Conservation (phyloP, 2,888 invertebrate genomes). For the Artemia sp. region DNA sequence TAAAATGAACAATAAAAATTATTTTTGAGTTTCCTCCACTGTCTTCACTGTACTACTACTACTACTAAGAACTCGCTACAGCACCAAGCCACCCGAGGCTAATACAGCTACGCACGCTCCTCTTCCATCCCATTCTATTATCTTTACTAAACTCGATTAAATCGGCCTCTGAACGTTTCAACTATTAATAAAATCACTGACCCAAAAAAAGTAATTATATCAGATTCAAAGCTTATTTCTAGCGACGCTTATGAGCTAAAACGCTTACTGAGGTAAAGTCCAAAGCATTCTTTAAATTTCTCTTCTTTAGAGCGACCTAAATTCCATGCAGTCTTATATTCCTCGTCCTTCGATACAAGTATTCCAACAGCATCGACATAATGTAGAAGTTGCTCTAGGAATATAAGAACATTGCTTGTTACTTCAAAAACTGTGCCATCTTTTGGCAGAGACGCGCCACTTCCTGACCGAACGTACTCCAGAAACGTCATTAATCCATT, state of each 20-base stretch:
- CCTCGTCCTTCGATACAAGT: constrained; percentile 38
- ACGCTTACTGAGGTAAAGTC: constrained; percentile 60
- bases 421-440: constrained; percentile 97
- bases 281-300: constrained; percentile 47
- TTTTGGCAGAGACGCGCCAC: constrained; percentile 63
- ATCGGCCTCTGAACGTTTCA: no score
- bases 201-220: no score
- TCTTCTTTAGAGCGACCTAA: constrained; percentile 32
- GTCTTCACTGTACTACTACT: no score
- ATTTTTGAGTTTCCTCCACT: no score
- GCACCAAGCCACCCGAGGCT: no score
- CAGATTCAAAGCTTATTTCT: background rate
- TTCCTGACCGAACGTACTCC: constrained; percentile 62
- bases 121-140: no score
- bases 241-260: background rate
- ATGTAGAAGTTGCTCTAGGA: constrained; percentile 66
- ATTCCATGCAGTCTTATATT: constrained; percentile 37
- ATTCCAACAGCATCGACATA: constrained; percentile 57
- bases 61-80: no score
- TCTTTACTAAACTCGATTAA: no score
- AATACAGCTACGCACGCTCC: no score
- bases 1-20: no score
- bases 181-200: no score
- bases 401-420: constrained; percentile 81
- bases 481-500: constrained; percentile 82